Evolutionary conservation across 2,113 vertebrate genomes (phyloP), one percentile per base, ranked within the genome.

Genomic region (Eretmochelys imbricata): DNA sequence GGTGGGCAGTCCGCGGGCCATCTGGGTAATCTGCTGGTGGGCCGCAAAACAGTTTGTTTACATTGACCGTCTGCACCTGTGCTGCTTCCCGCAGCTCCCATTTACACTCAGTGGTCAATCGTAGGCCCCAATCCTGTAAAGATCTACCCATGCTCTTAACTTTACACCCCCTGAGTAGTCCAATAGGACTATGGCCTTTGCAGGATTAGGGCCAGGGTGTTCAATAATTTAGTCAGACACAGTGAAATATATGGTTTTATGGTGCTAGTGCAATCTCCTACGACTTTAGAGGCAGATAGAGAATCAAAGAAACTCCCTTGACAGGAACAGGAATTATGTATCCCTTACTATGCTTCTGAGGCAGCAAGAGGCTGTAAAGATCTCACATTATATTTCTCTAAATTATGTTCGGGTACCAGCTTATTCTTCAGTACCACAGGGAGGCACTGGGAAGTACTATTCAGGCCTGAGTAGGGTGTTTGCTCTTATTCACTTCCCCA

Each of bases 141-240:
- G 59, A 8, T 38, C 29, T 80, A 87, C 51, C 87, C 59, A 88
- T 24, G 27, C 8, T 91, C 38, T 72, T 89, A 5, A 75, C 80
- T 50, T 87, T 4, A 1, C 19, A 8, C 62, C 6, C 0, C 13
- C 82, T 4, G 8, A 72, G 22, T 82, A 76, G 3, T 17, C 14
- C 6, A 6, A 1, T 54, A 19, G 19, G 53, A 48, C 6, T 50
- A 29, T 54, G 4, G 4, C 29, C 57, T 48, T 80, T 4, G 0
- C 80, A 65, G 84, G 2, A 57, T 82, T 93, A 12, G 25, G 50
- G 4, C 4, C 14, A 27, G 6, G 4, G 14, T 51, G 38, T 75
- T 75, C 20, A 12, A 6, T 42, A 46, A 5, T 57, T 16, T 16
- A 81, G 10, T 0, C 0, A 50, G 65, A 82, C 65, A 50, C 6